These are phyloP conservation scores for Resseliella maxima DNA, from an alignment of 2,888 invertebrate species.

Conservation along the genomic window DNA sequence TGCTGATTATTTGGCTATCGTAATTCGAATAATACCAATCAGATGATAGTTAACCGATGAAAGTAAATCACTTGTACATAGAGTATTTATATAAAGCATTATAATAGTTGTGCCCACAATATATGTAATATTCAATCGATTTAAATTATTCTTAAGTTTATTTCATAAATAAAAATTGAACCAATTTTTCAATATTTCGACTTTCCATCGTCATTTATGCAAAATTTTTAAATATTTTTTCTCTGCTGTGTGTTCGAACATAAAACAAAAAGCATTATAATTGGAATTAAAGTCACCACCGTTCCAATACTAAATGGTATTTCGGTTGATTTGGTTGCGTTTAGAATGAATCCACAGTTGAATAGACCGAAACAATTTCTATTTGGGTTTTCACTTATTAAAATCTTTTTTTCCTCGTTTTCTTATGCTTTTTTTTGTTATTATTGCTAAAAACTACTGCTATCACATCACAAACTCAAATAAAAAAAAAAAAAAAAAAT, in stretches of 20 bases:
- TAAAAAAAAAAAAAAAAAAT: not conserved
- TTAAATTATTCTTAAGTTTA: too few relatives aligned
- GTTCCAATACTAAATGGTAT: not conserved
- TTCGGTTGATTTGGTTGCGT: constrained; percentile 6
- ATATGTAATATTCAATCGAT: too few relatives aligned
- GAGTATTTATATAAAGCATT: not conserved
- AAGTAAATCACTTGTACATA: not conserved
- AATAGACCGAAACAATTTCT: not conserved
- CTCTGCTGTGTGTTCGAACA: not conserved
- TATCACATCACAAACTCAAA: constrained; percentile 23
- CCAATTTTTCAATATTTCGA: too few relatives aligned
- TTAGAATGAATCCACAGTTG: not conserved
- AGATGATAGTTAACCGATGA: not conserved
- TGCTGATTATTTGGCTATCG: not conserved
- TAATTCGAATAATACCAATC: not conserved
- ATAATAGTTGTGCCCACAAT: too few relatives aligned
- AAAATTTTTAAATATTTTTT: not conserved
- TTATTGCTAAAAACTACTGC: constrained; percentile 1
- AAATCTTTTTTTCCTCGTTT: not conserved
- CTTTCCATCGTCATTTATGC: not conserved
- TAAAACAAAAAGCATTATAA: not conserved
- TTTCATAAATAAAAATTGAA: too few relatives aligned
- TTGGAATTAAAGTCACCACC: not conserved
- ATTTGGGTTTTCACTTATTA: constrained; percentile 18
- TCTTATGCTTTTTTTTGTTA: not conserved